Conservation (phyloP, 2,888 invertebrate genomes). For the Neuroscelio doddi region DNA sequence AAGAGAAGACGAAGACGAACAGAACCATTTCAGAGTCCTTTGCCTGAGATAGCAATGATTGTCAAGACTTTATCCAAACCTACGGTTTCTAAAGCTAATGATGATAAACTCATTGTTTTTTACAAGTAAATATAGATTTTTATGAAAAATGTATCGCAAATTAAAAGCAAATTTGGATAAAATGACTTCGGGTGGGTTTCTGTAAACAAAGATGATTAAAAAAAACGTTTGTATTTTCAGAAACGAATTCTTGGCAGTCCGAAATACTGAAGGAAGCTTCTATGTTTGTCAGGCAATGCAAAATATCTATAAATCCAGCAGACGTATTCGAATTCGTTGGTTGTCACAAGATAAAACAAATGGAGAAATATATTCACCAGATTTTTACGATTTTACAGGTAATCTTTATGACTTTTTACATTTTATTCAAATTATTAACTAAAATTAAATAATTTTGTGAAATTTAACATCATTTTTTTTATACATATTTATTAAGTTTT, state of each 20-base stretch:
- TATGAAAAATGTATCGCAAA: background rate
- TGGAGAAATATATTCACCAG: slow-evolving; percentile 86
- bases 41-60: slow-evolving; percentile 84
- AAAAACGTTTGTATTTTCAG: slow-evolving; percentile 71
- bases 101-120: slow-evolving; percentile 89
- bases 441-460: too few species aligned
- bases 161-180: too few species aligned
- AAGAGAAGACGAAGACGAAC: slow-evolving; percentile 79
- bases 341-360: slow-evolving; percentile 83
- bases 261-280: slow-evolving; percentile 91
- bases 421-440: too few species aligned
- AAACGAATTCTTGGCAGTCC: slow-evolving; percentile 91
- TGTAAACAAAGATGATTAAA: background rate
- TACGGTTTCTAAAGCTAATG: slow-evolving; percentile 75
- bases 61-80: slow-evolving; percentile 81
- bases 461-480: too few species aligned
- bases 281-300: slow-evolving; percentile 92
- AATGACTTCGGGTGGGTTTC: background rate
- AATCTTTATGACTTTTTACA: slow-evolving; percentile 41
- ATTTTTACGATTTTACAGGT: slow-evolving; percentile 92
- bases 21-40: slow-evolving; percentile 87
- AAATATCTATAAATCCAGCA: slow-evolving; percentile 89
- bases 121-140: slow-evolving; percentile 79
- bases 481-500: too few species aligned
- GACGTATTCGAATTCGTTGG: slow-evolving; percentile 92